Percentiles rank a stretch among this genome's conserved stretches.
These are phyloP conservation scores for Mesoclemmys tuberculata DNA, from an alignment of 2,113 vertebrate species.

Conservation along the genomic window DNA sequence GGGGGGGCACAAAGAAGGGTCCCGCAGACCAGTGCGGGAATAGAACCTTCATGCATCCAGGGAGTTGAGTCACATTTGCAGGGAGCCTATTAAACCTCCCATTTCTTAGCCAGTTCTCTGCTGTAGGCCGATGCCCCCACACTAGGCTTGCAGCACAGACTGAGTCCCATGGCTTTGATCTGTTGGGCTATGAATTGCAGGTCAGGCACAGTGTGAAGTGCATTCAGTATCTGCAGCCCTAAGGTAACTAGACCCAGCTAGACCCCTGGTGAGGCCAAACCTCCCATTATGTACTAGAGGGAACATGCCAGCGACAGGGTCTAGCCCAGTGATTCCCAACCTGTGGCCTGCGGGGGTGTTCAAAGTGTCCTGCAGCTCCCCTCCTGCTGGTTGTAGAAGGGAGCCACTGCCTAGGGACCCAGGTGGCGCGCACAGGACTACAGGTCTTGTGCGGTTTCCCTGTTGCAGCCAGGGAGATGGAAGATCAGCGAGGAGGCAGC, in stretches of 20 bases:
- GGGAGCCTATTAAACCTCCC: neutral
- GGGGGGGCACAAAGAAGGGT: rapidly evolving
- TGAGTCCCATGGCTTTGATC: neutral
- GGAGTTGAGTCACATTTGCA: neutral
- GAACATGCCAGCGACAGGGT: neutral
- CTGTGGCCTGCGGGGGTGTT: too few relatives aligned
- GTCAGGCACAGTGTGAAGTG: neutral
- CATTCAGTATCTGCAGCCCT: neutral
- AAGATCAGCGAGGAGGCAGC: too few relatives aligned
- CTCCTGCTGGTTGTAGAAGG: too few relatives aligned
- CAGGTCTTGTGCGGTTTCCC: too few relatives aligned
- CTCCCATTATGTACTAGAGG: neutral
- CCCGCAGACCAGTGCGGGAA: rapidly evolving
- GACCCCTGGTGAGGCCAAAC: neutral
- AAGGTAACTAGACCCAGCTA: neutral
- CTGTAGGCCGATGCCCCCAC: neutral
- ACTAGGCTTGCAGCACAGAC: rapidly evolving
- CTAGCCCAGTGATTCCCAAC: too few relatives aligned
- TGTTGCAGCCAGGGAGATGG: too few relatives aligned
- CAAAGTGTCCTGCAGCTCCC: too few relatives aligned
- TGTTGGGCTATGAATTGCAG: neutral
- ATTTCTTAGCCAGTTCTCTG: neutral
- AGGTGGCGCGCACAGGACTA: too few relatives aligned
- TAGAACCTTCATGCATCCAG: neutral
- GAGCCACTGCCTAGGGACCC: too few relatives aligned